Evolutionary conservation across 2,888 invertebrate genomes (phyloP).

Genomic region (Isotomurus palustris): DNA sequence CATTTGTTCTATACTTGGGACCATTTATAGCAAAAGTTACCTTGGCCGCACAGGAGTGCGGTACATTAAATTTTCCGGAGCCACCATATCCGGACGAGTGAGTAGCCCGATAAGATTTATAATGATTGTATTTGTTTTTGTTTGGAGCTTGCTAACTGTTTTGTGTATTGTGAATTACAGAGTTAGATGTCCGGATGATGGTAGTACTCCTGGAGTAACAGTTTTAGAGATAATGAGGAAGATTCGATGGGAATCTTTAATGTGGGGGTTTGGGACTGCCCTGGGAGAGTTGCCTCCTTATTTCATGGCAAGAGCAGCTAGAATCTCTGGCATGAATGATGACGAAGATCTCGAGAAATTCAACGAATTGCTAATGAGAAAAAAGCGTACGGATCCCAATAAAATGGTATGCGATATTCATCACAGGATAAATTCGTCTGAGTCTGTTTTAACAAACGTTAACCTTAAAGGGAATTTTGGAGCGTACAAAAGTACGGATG

Average conservation of each 20-base stretch:
- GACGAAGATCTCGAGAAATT: slow-evolving; percentile 71
- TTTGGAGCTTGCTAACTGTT: neutral
- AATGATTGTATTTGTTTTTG: neutral
- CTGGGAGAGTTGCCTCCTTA: slow-evolving; percentile 98
- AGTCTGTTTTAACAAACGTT: slow-evolving; percentile 4
- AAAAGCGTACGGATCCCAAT: slow-evolving; percentile 54
- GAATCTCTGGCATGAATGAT: slow-evolving; percentile 60
- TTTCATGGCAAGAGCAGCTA: slow-evolving; percentile 97
- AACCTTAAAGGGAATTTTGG: slow-evolving; percentile 57
- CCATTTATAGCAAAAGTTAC: slow-evolving; percentile 98
- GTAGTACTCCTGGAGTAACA: slow-evolving; percentile 60
- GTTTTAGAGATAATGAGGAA: slow-evolving; percentile 63
- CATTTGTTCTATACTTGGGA: slow-evolving; percentile 96
- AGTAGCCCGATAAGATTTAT: slow-evolving; percentile 50
- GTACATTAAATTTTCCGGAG: slow-evolving; percentile 86
- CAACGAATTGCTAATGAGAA: slow-evolving; percentile 59
- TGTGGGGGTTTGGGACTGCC: slow-evolving; percentile 97
- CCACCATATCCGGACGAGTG: slow-evolving; percentile 98
- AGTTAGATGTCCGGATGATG: slow-evolving; percentile 80
- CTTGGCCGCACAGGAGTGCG: slow-evolving; percentile 96
- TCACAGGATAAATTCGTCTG: slow-evolving; percentile 3
- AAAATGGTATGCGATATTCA: slow-evolving; percentile 48
- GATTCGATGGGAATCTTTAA: slow-evolving; percentile 88
- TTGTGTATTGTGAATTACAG: slow-evolving; percentile 53
- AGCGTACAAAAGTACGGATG: slow-evolving; percentile 76